These are phyloP conservation scores for Larimichthys polyactis DNA, from an alignment of 2,113 vertebrate genomes.

Conservation along the genomic window DNA sequence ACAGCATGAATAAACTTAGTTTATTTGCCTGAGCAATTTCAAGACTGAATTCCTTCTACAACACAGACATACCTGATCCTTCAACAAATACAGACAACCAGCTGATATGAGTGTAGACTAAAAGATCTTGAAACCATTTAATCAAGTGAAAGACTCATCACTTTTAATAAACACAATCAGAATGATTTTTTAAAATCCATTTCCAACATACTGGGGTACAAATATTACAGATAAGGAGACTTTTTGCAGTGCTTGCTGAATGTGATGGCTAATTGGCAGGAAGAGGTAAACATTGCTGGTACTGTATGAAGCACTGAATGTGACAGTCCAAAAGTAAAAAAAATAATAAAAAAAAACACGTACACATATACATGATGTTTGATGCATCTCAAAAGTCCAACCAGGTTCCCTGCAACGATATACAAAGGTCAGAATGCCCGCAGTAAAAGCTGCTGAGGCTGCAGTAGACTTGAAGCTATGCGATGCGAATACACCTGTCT, in stretches of 20 bases:
- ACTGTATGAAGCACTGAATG: conserved; percentile 34
- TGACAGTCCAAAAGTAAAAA: conserved; percentile 23
- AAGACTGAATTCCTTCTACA: conserved; percentile 47
- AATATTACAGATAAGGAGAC: conserved; percentile 19
- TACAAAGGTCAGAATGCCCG: conserved; percentile 18
- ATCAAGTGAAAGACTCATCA: not conserved
- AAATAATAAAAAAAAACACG: no score
- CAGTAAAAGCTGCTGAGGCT: conserved; percentile 6
- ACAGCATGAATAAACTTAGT: conserved; percentile 24
- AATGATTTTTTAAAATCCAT: not conserved
- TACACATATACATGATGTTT: conserved; percentile 5
- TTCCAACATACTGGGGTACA: conserved; percentile 28
- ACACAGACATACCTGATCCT: conserved; percentile 42
- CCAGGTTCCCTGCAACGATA: conserved; percentile 4
- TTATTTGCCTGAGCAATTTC: conserved; percentile 63
- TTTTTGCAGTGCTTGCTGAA: conserved; percentile 39
- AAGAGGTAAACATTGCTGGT: conserved; percentile 61
- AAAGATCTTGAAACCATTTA: not conserved
- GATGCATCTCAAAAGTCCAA: conserved; percentile 39
- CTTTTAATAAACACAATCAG: conserved; percentile 31
- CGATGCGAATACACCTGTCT: conserved; percentile 19
- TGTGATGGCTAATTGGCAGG: conserved; percentile 49
- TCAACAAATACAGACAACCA: conserved; percentile 46
- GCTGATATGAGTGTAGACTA: conserved; percentile 1
- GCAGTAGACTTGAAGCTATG: conserved; percentile 6